Percentiles rank a stretch among this genome's conserved stretches.
Conservation (phyloP, 2,888 invertebrate species). For the Pollenia labialis region DNA sequence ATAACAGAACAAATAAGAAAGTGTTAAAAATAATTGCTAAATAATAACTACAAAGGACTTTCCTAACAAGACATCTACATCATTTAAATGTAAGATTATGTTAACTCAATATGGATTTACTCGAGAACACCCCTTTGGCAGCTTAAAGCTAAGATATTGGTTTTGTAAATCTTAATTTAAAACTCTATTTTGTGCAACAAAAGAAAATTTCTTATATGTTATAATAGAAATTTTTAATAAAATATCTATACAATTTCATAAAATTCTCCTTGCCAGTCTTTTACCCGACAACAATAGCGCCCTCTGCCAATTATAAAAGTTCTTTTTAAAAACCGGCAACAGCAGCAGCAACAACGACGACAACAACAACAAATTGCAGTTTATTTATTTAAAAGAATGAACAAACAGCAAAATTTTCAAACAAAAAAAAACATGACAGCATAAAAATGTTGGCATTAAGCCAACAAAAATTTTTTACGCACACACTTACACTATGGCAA, state of each 20-base stretch:
- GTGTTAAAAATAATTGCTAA: too few relatives aligned
- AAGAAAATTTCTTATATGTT: constrained; percentile 14
- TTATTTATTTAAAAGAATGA: constrained; percentile 57
- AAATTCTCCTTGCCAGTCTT: background rate
- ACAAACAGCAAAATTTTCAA: constrained; percentile 46
- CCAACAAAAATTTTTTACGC: constrained; percentile 63
- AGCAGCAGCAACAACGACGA: constrained; percentile 4
- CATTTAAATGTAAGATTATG: too few relatives aligned
- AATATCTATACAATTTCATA: constrained; percentile 28
- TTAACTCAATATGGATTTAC: background rate
- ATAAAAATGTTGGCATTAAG: constrained; percentile 68
- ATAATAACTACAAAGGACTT: too few relatives aligned
- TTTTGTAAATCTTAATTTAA: background rate
- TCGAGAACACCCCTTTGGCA: background rate
- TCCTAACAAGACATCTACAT: too few relatives aligned
- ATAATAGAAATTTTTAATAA: constrained; percentile 4
- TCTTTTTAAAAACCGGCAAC: background rate
- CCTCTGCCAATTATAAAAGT: constrained; percentile 53
- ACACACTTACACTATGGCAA: background rate
- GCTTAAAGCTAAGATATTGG: background rate
- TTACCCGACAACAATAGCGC: background rate
- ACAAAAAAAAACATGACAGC: constrained; percentile 57
- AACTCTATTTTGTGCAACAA: background rate
- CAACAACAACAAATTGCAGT: constrained; percentile 54
- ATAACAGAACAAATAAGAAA: too few relatives aligned